Percentiles rank a stretch among this genome's conserved stretches.
phyloP scores from a whole-genome alignment of 2,888 invertebrate species.

The Alloplasta piceator region DNA sequence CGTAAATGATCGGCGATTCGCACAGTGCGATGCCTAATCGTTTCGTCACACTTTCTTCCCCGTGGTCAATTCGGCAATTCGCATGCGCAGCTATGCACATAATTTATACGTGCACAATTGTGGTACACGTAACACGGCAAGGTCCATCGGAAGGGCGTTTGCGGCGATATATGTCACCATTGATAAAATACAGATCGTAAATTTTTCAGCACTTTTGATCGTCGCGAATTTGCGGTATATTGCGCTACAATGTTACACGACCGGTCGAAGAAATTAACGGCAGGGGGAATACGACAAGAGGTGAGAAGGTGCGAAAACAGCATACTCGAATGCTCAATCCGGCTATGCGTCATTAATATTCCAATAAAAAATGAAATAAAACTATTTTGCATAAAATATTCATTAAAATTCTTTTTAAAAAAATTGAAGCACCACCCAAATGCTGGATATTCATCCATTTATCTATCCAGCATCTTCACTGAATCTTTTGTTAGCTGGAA shows the following conservation, averaged over 20 bases:
- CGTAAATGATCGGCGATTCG: slow-evolving; percentile 18
- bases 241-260: neutral
- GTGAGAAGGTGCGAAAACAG: slow-evolving; percentile 24
- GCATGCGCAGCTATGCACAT: neutral
- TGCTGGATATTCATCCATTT: no score
- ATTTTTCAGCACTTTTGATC: slow-evolving; percentile 38
- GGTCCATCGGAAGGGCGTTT: slow-evolving; percentile 8
- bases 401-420: no score
- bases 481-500: neutral
- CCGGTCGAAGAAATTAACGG: no score
- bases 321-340: neutral
- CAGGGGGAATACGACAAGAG: neutral
- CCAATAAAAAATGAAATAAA: neutral
- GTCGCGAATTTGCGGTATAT: slow-evolving; percentile 25
- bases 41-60: slow-evolving; percentile 73
- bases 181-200: slow-evolving; percentile 58
- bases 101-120: neutral
- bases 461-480: no score
- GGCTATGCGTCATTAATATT: neutral
- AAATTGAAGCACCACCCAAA: no score
- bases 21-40: slow-evolving; percentile 68
- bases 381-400: no score
- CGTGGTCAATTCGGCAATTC: neutral
- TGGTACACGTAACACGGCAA: neutral
- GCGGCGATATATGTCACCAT: slow-evolving; percentile 23